Evolutionary conservation across 1,140 invertebrate genomes (phyloP).

Genomic region (Pygmarrhopalites habei): DNA sequence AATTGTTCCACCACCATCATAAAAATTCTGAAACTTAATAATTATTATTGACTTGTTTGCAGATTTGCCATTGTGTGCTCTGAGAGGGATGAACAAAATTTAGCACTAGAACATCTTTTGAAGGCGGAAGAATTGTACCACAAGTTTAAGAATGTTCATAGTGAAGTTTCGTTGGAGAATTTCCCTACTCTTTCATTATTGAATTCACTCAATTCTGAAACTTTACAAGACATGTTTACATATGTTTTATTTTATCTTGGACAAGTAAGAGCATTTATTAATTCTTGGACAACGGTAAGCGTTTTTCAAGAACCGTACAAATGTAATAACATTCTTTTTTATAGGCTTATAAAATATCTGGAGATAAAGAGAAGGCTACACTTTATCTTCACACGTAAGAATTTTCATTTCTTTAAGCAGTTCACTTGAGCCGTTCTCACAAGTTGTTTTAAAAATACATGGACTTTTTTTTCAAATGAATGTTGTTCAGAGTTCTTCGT

Average conservation of each 20-base stretch:
- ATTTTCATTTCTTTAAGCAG: no score
- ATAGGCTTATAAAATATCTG: constrained; percentile 34
- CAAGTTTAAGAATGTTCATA: background rate
- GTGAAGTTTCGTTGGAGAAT: background rate
- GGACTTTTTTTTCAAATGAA: no score
- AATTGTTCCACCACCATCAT: no score
- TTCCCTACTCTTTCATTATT: constrained; percentile 10
- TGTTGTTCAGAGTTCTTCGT: no score
- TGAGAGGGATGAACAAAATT: constrained; percentile 30
- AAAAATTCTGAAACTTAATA: no score
- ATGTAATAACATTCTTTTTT: background rate
- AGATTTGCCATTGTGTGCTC: constrained; percentile 36
- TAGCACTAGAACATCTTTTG: constrained; percentile 28
- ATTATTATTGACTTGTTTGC: no score
- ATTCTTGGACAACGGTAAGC: background rate
- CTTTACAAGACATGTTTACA: constrained; percentile 34
- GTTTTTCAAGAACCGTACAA: background rate
- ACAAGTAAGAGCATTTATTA: constrained; percentile 30
- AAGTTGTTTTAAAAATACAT: no score
- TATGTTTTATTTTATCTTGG: constrained; percentile 39
- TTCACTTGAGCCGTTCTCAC: no score
- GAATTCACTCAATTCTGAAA: constrained; percentile 35
- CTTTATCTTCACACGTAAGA: constrained; percentile 39
- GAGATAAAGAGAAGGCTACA: constrained; percentile 33
- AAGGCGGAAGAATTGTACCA: constrained; percentile 36